phyloP scores from a whole-genome alignment of 2,113 vertebrate species.

The Sturnira hondurensis region DNA sequence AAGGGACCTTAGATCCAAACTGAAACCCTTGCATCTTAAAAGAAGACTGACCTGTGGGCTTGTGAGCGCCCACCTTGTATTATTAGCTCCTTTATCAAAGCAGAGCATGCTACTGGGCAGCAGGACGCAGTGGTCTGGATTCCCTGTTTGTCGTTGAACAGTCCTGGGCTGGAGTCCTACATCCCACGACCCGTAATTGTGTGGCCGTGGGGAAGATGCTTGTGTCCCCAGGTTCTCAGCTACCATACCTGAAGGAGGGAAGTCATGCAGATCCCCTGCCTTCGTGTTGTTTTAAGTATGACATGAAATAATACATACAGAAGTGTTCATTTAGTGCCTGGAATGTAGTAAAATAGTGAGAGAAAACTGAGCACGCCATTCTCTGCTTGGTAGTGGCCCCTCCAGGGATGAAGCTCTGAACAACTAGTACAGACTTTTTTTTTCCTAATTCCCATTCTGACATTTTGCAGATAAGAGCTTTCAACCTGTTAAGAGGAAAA shows the following conservation, averaged over 20 bases:
- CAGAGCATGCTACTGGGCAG: accelerated
- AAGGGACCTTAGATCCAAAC: not conserved
- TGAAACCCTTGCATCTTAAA: not conserved
- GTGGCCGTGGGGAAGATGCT: not conserved
- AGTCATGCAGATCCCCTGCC: not conserved
- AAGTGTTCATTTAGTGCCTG: not conserved
- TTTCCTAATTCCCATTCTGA: not conserved
- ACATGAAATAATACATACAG: not conserved
- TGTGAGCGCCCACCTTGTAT: not conserved
- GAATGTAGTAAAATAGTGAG: not conserved
- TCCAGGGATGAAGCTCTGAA: not conserved
- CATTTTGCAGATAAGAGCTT: not conserved
- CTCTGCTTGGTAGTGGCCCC: not conserved
- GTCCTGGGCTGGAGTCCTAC: not conserved
- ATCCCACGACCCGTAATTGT: not conserved
- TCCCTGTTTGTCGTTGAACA: not conserved
- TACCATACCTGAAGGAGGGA: not conserved
- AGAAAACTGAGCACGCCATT: not conserved
- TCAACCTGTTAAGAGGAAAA: not conserved
- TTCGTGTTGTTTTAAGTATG: not conserved
- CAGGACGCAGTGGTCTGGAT: not conserved
- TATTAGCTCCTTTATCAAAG: not conserved
- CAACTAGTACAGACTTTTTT: not conserved
- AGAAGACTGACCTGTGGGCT: not conserved
- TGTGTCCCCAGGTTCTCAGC: not conserved